Conservation (phyloP, 2,797 vertebrate genomes). For the Acanthurus leucopareius region DNA sequence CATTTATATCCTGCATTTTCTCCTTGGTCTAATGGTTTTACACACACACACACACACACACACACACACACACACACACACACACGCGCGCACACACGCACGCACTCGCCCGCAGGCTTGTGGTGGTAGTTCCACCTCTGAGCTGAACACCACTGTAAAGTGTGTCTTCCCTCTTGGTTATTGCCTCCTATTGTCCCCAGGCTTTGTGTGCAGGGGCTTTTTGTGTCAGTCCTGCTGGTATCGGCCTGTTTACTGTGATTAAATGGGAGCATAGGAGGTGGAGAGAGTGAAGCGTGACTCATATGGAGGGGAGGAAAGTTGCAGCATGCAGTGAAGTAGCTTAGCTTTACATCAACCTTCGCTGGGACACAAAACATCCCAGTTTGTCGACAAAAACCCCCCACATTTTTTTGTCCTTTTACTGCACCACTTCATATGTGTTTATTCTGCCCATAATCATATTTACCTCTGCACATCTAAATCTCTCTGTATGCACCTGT, state of each 20-base stretch:
- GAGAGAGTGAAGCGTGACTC: conserved; percentile 45
- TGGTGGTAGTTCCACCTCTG: conserved; percentile 43
- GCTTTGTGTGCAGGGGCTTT: conserved; percentile 66
- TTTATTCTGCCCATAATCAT: conserved; percentile 3
- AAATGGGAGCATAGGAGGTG: conserved; percentile 67
- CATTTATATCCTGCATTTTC: conserved; percentile 43
- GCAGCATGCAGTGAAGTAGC: conserved; percentile 31
- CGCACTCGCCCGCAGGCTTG: neutral
- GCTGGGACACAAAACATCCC: neutral
- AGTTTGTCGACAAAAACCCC: neutral
- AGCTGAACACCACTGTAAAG: conserved; percentile 61
- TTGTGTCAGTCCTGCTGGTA: conserved; percentile 67
- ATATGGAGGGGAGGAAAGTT: conserved; percentile 54
- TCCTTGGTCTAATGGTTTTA: conserved; percentile 2
- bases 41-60: neutral
- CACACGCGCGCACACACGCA: conserved; percentile 1
- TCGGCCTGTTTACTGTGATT: conserved; percentile 73
- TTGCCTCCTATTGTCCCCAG: conserved; percentile 66
- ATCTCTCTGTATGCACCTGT: conserved; percentile 7
- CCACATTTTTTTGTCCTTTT: neutral
- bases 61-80: neutral
- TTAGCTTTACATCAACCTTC: conserved; percentile 13
- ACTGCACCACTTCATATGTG: neutral
- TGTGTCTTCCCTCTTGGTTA: conserved; percentile 63
- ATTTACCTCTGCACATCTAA: neutral